Conservation (phyloP, 2,888 invertebrate genomes). For the Coenonympha glycerion region DNA sequence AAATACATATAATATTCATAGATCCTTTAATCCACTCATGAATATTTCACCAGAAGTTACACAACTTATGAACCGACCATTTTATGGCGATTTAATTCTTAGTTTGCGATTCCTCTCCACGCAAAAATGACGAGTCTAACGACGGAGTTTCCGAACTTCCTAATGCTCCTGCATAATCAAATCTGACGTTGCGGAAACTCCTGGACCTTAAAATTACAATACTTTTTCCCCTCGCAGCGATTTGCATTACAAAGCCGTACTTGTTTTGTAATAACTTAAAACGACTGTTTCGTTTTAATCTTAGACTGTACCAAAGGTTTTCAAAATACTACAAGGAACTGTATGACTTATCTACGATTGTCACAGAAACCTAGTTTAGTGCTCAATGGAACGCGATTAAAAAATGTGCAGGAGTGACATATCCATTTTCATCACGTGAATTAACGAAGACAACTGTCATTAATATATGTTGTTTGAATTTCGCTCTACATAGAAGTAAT, state of each 20-base stretch:
- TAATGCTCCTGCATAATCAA: slow-evolving; percentile 14
- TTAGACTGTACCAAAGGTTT: slow-evolving; percentile 5
- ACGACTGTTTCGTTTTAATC: slow-evolving; percentile 12
- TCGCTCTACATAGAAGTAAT: too few species aligned
- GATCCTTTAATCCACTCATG: background rate
- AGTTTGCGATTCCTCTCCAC: slow-evolving; percentile 3
- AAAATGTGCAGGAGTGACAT: too few species aligned
- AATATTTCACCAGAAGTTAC: background rate
- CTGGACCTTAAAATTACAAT: slow-evolving; percentile 14
- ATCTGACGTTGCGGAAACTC: slow-evolving; percentile 8
- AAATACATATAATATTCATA: too few species aligned
- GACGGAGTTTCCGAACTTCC: slow-evolving; percentile 7
- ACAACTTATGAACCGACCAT: background rate
- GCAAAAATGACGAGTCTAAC: slow-evolving; percentile 6
- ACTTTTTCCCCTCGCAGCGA: slow-evolving; percentile 3
- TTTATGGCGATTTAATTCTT: too few species aligned
- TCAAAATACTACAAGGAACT: too few species aligned
- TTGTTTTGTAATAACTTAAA: slow-evolving; percentile 6
- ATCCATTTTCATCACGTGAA: too few species aligned
- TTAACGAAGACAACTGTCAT: too few species aligned
- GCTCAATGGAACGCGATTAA: too few species aligned
- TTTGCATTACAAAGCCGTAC: slow-evolving; percentile 12
- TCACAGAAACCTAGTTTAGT: too few species aligned
- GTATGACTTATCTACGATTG: too few species aligned
- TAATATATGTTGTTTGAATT: too few species aligned